Conservation (phyloP, 2,888 invertebrate species). For the Cheiracanthium punctorium region DNA sequence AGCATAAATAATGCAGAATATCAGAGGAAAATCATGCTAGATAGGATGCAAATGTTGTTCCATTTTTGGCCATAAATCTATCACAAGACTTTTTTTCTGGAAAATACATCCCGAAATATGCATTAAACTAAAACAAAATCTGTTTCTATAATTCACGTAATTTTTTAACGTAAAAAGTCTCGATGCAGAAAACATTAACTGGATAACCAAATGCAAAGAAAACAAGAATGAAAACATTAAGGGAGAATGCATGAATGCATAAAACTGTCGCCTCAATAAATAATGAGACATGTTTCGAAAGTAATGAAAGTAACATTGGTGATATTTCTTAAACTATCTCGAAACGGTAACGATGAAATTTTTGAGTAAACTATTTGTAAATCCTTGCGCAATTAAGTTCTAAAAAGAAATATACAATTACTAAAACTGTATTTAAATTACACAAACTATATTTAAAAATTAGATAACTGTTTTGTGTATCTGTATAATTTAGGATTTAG, state of each 20-base stretch:
- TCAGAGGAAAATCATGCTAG: conserved; percentile 8
- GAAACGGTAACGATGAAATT: background rate
- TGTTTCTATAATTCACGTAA: conserved; percentile 30
- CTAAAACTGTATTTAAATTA: no score
- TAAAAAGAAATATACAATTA: no score
- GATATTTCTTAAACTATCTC: conserved; percentile 14
- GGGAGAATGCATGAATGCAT: conserved; percentile 38
- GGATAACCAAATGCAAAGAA: conserved; percentile 36
- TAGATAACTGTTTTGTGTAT: no score
- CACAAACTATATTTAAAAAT: no score
- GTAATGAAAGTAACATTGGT: conserved; percentile 9
- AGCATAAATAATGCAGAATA: conserved; percentile 13
- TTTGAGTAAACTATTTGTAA: no score
- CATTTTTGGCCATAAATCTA: conserved; percentile 15
- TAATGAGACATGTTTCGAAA: conserved; percentile 28
- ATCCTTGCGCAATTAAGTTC: no score
- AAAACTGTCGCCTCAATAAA: conserved; percentile 59
- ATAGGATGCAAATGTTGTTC: conserved; percentile 21
- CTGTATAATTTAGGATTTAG: no score
- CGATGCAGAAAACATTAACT: conserved; percentile 45
- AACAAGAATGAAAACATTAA: conserved; percentile 45
- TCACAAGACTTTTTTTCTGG: background rate
- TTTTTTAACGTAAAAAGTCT: conserved; percentile 33
- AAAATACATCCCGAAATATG: background rate
- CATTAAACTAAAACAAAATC: background rate